A percentile compares a stretch with the other conserved stretches of the same genome.
These are phyloP conservation scores for Hippocampus zosterae DNA, from an alignment of 2,113 vertebrate species.

Conservation along the genomic window DNA sequence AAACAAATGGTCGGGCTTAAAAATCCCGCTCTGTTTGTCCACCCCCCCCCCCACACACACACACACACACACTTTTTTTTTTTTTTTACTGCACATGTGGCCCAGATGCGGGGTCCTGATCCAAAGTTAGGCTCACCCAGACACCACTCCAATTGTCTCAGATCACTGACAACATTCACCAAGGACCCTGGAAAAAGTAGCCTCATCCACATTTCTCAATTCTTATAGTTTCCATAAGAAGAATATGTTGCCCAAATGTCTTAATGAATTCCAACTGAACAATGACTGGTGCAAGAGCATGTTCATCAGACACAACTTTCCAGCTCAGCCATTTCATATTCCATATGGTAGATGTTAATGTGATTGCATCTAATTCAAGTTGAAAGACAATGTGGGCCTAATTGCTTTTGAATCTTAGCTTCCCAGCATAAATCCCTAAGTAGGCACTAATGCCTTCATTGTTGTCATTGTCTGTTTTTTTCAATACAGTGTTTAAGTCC, in stretches of 20 bases:
- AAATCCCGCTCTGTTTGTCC: conserved; percentile 39
- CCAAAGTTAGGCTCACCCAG: conserved; percentile 60
- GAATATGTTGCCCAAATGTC: conserved; percentile 53
- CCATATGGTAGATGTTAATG: conserved; percentile 58
- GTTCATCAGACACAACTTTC: conserved; percentile 44
- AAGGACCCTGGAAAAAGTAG: conserved; percentile 62
- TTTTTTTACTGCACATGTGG: conserved; percentile 59
- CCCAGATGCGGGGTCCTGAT: conserved; percentile 67
- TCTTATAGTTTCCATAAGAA: conserved; percentile 62
- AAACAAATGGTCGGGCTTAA: conserved; percentile 30
- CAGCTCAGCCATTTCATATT: conserved; percentile 36
- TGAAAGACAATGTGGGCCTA: conserved; percentile 19
- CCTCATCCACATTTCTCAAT: conserved; percentile 63
- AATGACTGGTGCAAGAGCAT: conserved; percentile 45
- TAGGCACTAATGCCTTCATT: not conserved
- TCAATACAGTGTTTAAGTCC: not conserved
- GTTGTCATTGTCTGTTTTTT: not conserved
- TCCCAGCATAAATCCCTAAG: not conserved
- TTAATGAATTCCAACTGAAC: conserved; percentile 69
- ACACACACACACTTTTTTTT: too few species aligned
- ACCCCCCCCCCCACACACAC: not conserved
- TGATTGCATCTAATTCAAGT: conserved; percentile 28
- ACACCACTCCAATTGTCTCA: conserved; percentile 62
- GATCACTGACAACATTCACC: conserved; percentile 60
- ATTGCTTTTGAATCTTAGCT: not conserved